Percentiles rank a stretch among this genome's conserved stretches.
phyloP scores from a whole-genome alignment of 2,888 invertebrate genomes.

The Muscina levida region DNA sequence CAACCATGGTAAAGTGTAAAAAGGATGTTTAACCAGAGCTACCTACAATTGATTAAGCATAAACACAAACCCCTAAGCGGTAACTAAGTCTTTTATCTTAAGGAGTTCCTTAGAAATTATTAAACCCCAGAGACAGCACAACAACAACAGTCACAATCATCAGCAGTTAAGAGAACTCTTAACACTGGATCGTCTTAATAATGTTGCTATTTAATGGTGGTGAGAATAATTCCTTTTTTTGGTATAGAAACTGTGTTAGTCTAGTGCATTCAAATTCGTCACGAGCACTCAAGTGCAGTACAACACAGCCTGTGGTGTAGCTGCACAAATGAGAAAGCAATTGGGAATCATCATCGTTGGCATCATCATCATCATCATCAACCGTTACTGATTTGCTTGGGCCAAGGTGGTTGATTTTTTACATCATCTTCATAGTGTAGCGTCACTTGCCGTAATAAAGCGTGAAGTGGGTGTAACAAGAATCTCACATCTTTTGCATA shows the following conservation, averaged over 20 bases:
- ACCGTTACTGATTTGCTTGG: not conserved
- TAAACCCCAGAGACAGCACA: not conserved
- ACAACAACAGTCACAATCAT: constrained; percentile 18
- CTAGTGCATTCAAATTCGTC: constrained; percentile 57
- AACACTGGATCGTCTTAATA: not conserved
- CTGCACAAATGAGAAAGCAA: constrained; percentile 47
- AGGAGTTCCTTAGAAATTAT: constrained; percentile 18
- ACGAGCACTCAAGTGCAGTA: constrained; percentile 38
- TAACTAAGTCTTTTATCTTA: constrained; percentile 25
- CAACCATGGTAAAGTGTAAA: constrained; percentile 53
- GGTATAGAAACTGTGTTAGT: constrained; percentile 3
- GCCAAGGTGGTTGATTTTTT: constrained; percentile 18
- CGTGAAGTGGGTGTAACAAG: constrained; percentile 64
- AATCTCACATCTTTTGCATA: constrained; percentile 28
- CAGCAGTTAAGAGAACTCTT: too few species aligned
- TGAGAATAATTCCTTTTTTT: not conserved
- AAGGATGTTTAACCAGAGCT: constrained; percentile 64
- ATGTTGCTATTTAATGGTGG: constrained; percentile 18
- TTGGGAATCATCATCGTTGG: constrained; percentile 20
- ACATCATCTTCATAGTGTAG: constrained; percentile 19
- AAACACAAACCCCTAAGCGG: constrained; percentile 30
- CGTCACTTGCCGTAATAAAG: constrained; percentile 40
- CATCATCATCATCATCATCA: constrained; percentile 10
- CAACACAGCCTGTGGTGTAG: constrained; percentile 28
- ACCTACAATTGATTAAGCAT: constrained; percentile 63